phyloP scores from a whole-genome alignment of 2,888 invertebrate genomes.

The Thereva nobilitata region DNA sequence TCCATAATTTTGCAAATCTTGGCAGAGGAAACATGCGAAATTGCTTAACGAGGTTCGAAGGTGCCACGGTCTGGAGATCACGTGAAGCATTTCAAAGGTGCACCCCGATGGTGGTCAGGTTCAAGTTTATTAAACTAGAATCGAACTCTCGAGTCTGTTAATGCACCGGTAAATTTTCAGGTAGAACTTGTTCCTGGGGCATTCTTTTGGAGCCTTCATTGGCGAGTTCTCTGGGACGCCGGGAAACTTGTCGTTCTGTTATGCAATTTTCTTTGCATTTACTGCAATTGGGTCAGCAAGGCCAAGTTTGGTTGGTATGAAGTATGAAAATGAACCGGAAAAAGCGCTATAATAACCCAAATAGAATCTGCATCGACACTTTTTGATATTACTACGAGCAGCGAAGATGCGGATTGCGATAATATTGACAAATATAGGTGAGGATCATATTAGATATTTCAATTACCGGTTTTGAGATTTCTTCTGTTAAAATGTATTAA shows the following conservation, averaged over 20 bases:
- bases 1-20: too few species aligned
- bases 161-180: slow-evolving; percentile 6
- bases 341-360: too few species aligned
- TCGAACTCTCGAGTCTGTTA: slow-evolving; percentile 8
- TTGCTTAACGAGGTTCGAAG: background rate
- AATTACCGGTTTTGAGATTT: too few species aligned
- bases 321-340: too few species aligned
- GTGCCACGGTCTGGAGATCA: slow-evolving; percentile 16
- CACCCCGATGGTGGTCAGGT: slow-evolving; percentile 12
- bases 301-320: background rate
- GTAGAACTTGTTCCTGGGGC: slow-evolving; percentile 21
- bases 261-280: slow-evolving; percentile 6
- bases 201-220: background rate
- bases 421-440: too few species aligned
- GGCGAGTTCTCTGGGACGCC: slow-evolving; percentile 5
- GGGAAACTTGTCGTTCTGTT: slow-evolving; percentile 26
- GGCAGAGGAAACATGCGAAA: too few species aligned
- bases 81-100: slow-evolving; percentile 17
- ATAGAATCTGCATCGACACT: too few species aligned
- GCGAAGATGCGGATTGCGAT: too few species aligned
- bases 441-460: too few species aligned
- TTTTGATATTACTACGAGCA: too few species aligned
- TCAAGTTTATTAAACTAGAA: slow-evolving; percentile 28
- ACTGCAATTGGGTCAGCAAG: background rate
- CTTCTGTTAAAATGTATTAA: too few species aligned